phyloP scores from a whole-genome alignment of 2,888 invertebrate species.

The Onchidella celtica region DNA sequence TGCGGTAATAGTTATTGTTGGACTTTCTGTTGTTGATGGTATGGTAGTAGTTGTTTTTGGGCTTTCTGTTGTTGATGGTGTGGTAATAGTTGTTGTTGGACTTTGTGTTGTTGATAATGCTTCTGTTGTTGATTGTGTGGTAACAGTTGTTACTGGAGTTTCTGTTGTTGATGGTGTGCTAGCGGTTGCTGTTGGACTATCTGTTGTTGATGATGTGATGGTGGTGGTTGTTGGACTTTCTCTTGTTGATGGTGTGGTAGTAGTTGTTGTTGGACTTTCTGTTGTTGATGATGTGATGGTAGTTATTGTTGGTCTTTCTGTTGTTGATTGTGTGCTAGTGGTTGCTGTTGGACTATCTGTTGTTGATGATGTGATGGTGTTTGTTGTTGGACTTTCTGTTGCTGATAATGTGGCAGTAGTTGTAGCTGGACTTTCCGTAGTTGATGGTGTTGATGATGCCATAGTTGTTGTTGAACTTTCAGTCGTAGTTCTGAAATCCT shows the following conservation, averaged over 20 bases:
- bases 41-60: not conserved
- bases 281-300: too few species aligned
- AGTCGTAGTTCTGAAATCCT: not conserved
- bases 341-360: too few species aligned
- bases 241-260: too few species aligned
- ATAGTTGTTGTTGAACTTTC: not conserved
- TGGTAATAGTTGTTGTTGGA: not conserved
- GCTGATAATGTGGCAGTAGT: not conserved
- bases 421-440: conserved; percentile 2
- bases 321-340: too few species aligned
- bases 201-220: too few species aligned
- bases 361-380: too few species aligned
- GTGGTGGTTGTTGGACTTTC: too few species aligned
- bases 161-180: not conserved
- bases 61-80: not conserved
- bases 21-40: not conserved
- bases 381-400: not conserved
- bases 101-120: conserved; percentile 3
- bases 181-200: too few species aligned
- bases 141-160: conserved; percentile 12
- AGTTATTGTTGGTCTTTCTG: too few species aligned
- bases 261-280: too few species aligned
- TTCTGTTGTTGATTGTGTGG: conserved; percentile 2
- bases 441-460: not conserved
- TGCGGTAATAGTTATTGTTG: conserved; percentile 12